Evolutionary conservation across 2,888 invertebrate genomes (phyloP), one percentile per base, ranked within the genome.

Genomic region (Mimumesa dahlbomi): DNA sequence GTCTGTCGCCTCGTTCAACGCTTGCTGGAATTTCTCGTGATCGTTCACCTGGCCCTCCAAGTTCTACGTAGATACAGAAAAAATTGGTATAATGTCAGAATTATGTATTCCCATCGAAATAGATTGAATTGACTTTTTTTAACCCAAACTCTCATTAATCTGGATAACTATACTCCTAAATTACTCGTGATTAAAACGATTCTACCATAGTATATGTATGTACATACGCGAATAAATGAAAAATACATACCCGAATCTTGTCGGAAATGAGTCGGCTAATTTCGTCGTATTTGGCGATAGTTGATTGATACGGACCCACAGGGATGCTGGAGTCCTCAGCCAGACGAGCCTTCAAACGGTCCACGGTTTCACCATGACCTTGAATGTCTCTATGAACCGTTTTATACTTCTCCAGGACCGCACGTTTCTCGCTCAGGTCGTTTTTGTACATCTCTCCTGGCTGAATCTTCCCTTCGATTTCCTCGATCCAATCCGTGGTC

Each of bases 391-490:
- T 93, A 79, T 94, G 94, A 52, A 97, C 92, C 0, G 94, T 93
- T 84, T 94, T 95, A 89, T 95, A 95, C 88, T 97, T 98, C 87
- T 98, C 98, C 16, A 97, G 87, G 42, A 95, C 94, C 0, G 97
- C 95, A 79, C 96, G 94, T 90, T 98, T 98, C 87, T 98, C 98
- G 53, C 96, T 95, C 1, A 98, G 90, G 86, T 98, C 97, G 82
- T 96, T 95, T 22, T 95, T 92, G 66, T 93, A 92, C 7, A 92
- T 92, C 82, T 95, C 94, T 68, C 94, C 93, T 1, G 93, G 93
- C 84, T 94, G 94, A 5, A 97, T 92, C 88, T 96, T 96, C 48
- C 94, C 93, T 84, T 97, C 96, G 66, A 96, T 93, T 84, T 98
- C 98, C 70, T 95, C 94, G 61, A 98, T 90, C 97, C 98, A 98